Base-by-base conservation (phyloP, 2,888 invertebrate genomes). In the Caenorhabditis parvicauda region DNA sequence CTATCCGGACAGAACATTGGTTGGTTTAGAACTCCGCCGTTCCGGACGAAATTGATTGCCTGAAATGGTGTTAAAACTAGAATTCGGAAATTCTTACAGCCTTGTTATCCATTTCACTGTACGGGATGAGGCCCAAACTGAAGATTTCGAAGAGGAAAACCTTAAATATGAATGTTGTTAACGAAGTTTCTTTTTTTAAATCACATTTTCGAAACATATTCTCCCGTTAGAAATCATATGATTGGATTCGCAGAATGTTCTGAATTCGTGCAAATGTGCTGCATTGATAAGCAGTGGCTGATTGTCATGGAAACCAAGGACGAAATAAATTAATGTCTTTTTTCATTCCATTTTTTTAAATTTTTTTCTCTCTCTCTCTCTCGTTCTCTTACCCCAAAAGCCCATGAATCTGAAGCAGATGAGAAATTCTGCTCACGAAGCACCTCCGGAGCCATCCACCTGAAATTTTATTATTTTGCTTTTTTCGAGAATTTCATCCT, bases 371-470 rank as follows among this genome's bases (percentile, higher is more conserved):
- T n/a, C n/a, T n/a, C 14, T 29, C 22, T 25, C 9, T 29, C 9
- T n/a, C n/a, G n/a, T n/a, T n/a, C n/a, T n/a, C n/a, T n/a, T n/a
- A n/a, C 54, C 29, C 64, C 61, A 37, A 54, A 62, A 3, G 67
- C 83, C 95, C 95, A 95, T 3, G 95, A 93, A 82, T 96, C 96
- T 0, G 92, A 92, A 81, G 95, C 94, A 47, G 90, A 90, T 0
- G 94, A 93, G 82, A 95, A 98, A 0, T 95, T 89, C 0, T 95
- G 94, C 81, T 95, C 94, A 1, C 92, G 89, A 12, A 96, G 84
- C 24, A 93, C 92, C 83, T 98, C 98, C 1, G 95, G 95, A 0
- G 94, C 89, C 94, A 98, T 95, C 96, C 96, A 96, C 38, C 94
- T 86, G 6, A 47, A 6, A 5, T 25, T 12, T 41, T 6, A 28